Evolutionary conservation across 2,797 vertebrate genomes (phyloP).

Genomic region (Lepilemur ruficaudatus): DNA sequence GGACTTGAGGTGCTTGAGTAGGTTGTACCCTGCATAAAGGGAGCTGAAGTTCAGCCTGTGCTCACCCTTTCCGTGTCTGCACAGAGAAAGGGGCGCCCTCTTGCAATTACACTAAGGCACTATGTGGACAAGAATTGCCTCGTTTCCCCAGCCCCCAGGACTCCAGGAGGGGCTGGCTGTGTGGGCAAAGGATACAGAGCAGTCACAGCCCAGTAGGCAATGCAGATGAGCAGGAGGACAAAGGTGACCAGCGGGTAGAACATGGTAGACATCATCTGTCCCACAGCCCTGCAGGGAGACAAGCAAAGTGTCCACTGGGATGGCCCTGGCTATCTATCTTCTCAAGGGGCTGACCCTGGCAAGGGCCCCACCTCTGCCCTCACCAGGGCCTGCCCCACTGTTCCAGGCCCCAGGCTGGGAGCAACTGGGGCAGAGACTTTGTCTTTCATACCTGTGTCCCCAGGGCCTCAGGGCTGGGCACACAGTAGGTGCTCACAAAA

Average conservation of each 20-base stretch:
- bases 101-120: neutral
- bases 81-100: neutral
- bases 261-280: constrained; percentile 91
- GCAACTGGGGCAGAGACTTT: rapidly evolving
- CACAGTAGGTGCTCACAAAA: neutral
- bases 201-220: constrained; percentile 91
- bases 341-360: neutral
- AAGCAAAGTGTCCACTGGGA: neutral
- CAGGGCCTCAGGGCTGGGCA: neutral
- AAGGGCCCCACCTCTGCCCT: neutral
- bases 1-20: neutral
- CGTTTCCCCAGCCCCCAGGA: rapidly evolving
- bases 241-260: constrained; percentile 92
- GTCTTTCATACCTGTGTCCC: too few relatives aligned
- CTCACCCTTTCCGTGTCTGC: neutral
- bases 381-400: neutral
- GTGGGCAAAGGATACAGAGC: constrained; percentile 92
- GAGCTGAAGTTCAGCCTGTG: neutral
- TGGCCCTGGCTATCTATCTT: rapidly evolving
- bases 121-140: neutral
- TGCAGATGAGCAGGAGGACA: constrained; percentile 90
- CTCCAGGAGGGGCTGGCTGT: neutral
- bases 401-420: neutral
- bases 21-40: neutral
- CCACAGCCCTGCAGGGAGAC: constrained; percentile 86